Percentiles rank a stretch among this genome's conserved stretches.
Conservation (phyloP, 1,140 invertebrate species). For the Sycophila sp. region DNA sequence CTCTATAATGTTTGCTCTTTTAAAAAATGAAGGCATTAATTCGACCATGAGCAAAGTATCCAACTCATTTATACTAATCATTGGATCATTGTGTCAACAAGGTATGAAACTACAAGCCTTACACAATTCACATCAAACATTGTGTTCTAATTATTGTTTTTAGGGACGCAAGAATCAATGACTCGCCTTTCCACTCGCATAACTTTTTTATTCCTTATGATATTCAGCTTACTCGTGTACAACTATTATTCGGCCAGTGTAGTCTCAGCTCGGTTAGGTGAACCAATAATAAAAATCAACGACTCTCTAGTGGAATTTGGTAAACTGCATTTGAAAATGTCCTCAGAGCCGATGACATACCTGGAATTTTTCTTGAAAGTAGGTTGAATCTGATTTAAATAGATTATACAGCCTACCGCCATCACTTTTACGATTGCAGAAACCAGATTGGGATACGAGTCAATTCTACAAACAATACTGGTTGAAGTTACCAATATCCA, state of each 20-base stretch:
- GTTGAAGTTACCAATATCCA: conserved; percentile 29
- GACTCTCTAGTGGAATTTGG: conserved; percentile 53
- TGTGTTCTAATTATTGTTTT: neutral
- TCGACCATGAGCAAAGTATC: neutral
- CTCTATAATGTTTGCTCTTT: neutral
- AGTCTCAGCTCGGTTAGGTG: conserved; percentile 54
- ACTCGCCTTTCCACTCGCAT: conserved; percentile 39
- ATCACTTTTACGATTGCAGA: neutral
- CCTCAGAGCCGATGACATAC: conserved; percentile 50
- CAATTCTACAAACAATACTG: conserved; percentile 17
- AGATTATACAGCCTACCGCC: too few relatives aligned
- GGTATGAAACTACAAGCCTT: too few relatives aligned
- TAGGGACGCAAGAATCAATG: neutral
- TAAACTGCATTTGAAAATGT: conserved; percentile 47
- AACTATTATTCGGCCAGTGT: conserved; percentile 59
- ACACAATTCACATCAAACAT: too few relatives aligned
- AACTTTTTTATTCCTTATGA: conserved; percentile 44
- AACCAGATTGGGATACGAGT: conserved; percentile 29
- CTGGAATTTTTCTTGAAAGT: conserved; percentile 54
- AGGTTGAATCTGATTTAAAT: conserved; percentile 8
- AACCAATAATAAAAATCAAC: conserved; percentile 56
- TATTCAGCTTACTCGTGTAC: conserved; percentile 53
- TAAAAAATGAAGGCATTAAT: neutral
- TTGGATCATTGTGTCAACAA: neutral
- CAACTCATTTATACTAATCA: neutral